Evolutionary conservation across 2,888 invertebrate species (phyloP), one percentile per base, ranked within the genome.

Genomic region (Calameuta idolon): DNA sequence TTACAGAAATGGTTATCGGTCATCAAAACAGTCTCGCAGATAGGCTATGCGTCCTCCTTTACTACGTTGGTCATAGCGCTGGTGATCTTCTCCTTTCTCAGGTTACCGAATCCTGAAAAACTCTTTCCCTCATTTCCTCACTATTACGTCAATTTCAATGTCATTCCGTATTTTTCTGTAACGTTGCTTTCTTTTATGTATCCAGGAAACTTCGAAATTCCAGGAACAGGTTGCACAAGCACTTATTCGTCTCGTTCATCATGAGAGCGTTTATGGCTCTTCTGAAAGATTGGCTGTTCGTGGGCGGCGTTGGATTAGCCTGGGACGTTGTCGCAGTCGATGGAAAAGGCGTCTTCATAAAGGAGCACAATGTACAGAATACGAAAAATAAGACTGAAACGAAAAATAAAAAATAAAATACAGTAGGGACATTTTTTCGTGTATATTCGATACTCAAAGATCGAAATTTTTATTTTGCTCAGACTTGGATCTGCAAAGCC

Each of bases 401-500:
- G 15, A 40, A 5, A 23, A 55, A 12, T 5, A 40, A 37, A 33
- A 33, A 33, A 33, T 37, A 23, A 55, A 2, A 23, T 55, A 55
- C 55, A 55, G 0, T 15, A 40, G 4, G 2, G 40, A 5, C 0
- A 15, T 4, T 15, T 5, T 1, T 15, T 15, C 12, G 1, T 40
- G 15, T 40, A 55, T 55, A 55, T 23, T 55, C 55, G 23, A 55
- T 55, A 23, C 15, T 55, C 23, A 55, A 23, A 55, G 23, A 55
- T 55, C 33, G 35, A 4, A 15, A 74, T 74, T 69, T 34, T 37
- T 5, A 76, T 79, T 76, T 71, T 76, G 89, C 86, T 78, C 86
- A 95, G 94, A 94, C 93, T 79, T 95, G 95, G 94, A 89, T 93
- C 73, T 95, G 95, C 88, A 95, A 95, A 89, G 88, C 93, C 12